Evolutionary conservation across 1,140 invertebrate species (phyloP).

Genomic region (Tetraneura akinire): DNA sequence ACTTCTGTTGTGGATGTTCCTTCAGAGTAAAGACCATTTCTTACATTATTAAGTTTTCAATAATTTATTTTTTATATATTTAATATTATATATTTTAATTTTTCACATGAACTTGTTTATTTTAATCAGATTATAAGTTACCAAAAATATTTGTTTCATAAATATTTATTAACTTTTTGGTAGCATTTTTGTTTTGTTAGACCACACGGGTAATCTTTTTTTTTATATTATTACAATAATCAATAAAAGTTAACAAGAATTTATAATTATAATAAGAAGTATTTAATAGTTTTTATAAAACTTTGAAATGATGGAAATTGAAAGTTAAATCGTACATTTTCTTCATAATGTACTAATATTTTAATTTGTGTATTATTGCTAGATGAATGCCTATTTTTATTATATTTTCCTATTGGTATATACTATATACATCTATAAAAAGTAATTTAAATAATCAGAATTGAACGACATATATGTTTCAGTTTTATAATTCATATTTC

Average conservation of each 20-base stretch:
- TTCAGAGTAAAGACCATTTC: neutral
- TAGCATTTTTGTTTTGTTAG: constrained; percentile 1
- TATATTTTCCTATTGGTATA: no score
- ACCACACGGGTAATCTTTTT: neutral
- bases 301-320: no score
- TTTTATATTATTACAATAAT: constrained; percentile 17
- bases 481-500: no score
- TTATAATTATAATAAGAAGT: constrained; percentile 7
- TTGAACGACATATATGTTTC: no score
- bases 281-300: no score
- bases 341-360: no score
- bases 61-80: neutral
- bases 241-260: no score
- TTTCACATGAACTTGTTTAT: neutral
- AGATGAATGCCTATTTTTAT: no score
- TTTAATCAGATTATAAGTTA: neutral
- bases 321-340: no score
- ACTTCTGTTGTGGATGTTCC: neutral
- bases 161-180: constrained; percentile 21
- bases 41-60: constrained; percentile 10
- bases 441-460: no score
- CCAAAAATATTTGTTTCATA: constrained; percentile 5
- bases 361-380: no score
- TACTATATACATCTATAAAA: no score
- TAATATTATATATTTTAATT: constrained; percentile 10